A percentile compares a stretch with the other conserved stretches of the same genome.
These are phyloP conservation scores for Herpetotheres cachinnans DNA, from an alignment of 2,113 vertebrate species.

Conservation along the genomic window DNA sequence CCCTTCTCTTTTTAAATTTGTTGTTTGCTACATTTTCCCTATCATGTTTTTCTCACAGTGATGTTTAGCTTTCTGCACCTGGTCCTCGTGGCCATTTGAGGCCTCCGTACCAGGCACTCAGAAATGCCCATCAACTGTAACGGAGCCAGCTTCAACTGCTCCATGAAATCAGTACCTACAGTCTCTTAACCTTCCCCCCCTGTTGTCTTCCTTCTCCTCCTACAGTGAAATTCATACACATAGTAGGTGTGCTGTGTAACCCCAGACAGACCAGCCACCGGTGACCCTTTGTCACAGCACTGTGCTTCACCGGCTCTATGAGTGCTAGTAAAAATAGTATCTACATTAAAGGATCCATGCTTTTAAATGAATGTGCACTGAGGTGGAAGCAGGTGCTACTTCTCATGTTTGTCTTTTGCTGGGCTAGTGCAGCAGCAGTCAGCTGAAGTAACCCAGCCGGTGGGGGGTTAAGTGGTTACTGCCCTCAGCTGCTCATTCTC, in stretches of 20 bases:
- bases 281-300: neutral
- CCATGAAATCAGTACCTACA: neutral
- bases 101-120: neutral
- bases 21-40: neutral
- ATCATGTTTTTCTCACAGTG: neutral
- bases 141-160: neutral
- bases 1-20: neutral
- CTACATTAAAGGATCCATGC: accelerated
- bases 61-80: neutral
- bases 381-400: neutral
- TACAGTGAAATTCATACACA: neutral
- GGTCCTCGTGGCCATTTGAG: neutral
- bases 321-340: neutral
- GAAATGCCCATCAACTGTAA: neutral
- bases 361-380: neutral
- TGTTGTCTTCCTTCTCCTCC: neutral
- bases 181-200: neutral
- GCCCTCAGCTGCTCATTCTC: neutral
- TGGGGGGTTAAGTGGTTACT: neutral
- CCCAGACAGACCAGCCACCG: neutral
- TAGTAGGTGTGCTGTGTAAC: neutral
- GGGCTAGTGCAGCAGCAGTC: neutral
- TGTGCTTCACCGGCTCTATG: neutral
- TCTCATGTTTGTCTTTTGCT: neutral
- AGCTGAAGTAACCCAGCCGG: neutral